Percentiles rank a stretch among this genome's conserved stretches.
These are phyloP conservation scores for Mesorhabditis sp. DNA, from an alignment of 2,888 invertebrate species.

Conservation along the genomic window DNA sequence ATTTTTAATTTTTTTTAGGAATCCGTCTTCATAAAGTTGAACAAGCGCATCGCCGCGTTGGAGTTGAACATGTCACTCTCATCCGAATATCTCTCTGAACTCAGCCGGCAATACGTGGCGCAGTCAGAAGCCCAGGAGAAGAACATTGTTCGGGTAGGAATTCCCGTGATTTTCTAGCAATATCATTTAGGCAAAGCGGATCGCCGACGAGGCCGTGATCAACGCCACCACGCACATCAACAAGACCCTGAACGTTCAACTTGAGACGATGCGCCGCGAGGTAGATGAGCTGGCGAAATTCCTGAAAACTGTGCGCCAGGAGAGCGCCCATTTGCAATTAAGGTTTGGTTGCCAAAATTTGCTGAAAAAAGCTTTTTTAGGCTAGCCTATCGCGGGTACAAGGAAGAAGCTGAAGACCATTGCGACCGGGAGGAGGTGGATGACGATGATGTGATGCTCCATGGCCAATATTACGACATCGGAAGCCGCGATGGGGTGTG, in stretches of 20 bases:
- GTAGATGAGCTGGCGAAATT: conserved; percentile 2
- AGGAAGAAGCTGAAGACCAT: not conserved
- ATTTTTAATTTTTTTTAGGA: conserved; percentile 62
- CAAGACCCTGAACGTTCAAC: not conserved
- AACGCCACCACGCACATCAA: not conserved
- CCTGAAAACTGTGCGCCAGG: not conserved
- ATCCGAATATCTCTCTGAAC: conserved; percentile 89
- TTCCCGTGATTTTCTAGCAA: not conserved
- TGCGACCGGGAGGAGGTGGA: not conserved
- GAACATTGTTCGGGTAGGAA: not conserved
- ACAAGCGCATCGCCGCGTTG: conserved; percentile 79
- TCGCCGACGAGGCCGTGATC: not conserved
- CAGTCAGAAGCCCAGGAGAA: conserved; percentile 4
- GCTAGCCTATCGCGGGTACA: not conserved
- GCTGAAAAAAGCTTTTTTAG: not conserved
- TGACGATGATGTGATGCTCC: not conserved
- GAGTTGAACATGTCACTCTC: conserved; percentile 95
- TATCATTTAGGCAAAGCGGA: not conserved
- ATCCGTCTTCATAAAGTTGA: conserved; percentile 88
- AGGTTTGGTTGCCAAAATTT: not conserved
- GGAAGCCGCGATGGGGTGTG: not conserved
- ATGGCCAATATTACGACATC: not conserved
- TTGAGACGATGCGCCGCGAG: not conserved
- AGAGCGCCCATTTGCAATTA: conserved; percentile 1
- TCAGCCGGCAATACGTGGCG: conserved; percentile 67